phyloP scores from a whole-genome alignment of 2,113 vertebrate genomes.

The Phyllostomus hastatus region DNA sequence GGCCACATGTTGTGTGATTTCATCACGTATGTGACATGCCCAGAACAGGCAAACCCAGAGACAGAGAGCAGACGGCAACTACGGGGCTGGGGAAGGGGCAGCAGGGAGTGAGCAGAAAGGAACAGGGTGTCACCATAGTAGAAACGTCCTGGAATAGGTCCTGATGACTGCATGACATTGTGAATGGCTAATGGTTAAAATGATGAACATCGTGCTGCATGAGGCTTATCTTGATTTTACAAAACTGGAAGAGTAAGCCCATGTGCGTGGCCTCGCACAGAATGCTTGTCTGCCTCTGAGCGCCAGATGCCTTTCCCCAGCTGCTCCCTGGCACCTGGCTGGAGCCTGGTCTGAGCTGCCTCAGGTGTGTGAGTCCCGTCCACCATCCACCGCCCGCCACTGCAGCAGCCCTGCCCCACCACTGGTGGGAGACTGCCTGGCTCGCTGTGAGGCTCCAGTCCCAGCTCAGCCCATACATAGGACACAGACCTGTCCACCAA shows the following conservation, averaged over 20 bases:
- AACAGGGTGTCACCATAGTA: neutral
- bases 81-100: neutral
- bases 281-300: neutral
- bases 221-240: neutral
- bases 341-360: no score
- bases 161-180: fast-evolving
- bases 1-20: neutral
- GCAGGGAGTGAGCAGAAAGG: no score
- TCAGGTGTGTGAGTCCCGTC: neutral
- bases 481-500: neutral
- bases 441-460: neutral
- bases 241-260: neutral
- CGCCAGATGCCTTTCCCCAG: neutral
- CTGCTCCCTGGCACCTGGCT: neutral
- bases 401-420: neutral
- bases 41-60: neutral
- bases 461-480: neutral
- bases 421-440: neutral
- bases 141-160: neutral
- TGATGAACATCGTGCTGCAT: neutral
- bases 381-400: fast-evolving
- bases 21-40: neutral
- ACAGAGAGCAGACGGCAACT: neutral
- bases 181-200: neutral
- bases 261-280: fast-evolving